Evolutionary conservation across 2,113 vertebrate genomes (phyloP).

Genomic region (Ellobius talpinus): DNA sequence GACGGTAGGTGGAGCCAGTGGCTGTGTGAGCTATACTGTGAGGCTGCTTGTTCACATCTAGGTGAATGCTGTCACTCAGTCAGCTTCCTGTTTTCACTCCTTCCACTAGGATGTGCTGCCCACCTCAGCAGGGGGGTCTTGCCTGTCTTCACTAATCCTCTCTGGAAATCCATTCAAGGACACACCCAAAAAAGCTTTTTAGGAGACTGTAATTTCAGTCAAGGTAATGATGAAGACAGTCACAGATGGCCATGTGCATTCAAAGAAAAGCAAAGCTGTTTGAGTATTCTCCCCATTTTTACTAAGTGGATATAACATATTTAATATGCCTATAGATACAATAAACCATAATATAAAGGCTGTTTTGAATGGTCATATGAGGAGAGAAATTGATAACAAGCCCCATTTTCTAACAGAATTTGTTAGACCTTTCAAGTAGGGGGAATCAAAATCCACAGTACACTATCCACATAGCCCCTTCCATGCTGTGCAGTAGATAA

Average conservation of each 20-base stretch:
- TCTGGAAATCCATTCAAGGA: neutral
- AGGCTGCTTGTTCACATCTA: neutral
- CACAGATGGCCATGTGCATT: neutral
- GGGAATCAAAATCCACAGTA: neutral
- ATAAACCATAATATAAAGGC: neutral
- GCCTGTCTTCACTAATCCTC: neutral
- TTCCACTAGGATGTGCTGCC: neutral
- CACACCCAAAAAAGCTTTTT: neutral
- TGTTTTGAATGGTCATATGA: neutral
- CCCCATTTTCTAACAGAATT: neutral
- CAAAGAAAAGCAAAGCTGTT: constrained; percentile 34
- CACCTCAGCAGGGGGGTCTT: neutral
- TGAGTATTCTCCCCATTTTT: neutral
- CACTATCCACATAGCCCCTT: neutral
- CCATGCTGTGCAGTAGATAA: neutral
- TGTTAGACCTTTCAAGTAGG: neutral
- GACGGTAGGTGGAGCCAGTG: too few relatives aligned
- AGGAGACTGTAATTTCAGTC: neutral
- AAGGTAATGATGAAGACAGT: neutral
- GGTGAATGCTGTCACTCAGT: neutral
- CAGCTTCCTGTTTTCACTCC: neutral
- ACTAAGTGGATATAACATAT: constrained; percentile 46
- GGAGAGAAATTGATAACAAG: neutral
- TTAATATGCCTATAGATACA: neutral
- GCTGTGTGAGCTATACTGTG: neutral